Conservation (phyloP, 2,113 vertebrate species). For the Sebastes schlegelii region DNA sequence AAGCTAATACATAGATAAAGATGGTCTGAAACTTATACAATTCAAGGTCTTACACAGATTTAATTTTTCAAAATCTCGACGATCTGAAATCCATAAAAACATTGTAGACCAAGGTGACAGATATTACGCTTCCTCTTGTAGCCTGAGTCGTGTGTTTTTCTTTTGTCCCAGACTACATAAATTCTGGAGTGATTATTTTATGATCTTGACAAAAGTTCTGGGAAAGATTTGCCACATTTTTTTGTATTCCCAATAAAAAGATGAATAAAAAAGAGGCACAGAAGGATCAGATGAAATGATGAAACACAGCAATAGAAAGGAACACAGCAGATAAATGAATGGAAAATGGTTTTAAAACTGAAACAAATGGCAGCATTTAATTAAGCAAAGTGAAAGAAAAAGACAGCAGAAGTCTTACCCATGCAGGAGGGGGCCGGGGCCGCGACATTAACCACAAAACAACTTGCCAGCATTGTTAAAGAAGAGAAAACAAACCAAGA, state of each 20-base stretch:
- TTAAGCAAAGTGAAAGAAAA: constrained; percentile 31
- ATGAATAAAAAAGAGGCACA: too few species aligned
- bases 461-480: constrained; percentile 92
- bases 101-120: not conserved
- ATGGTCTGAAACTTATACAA: not conserved
- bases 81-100: not conserved
- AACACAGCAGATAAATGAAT: not conserved
- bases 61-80: not conserved
- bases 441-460: constrained; percentile 83
- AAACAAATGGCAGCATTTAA: constrained; percentile 42
- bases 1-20: not conserved
- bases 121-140: not conserved
- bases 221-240: not conserved
- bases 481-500: constrained; percentile 89
- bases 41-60: not conserved
- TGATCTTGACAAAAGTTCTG: not conserved
- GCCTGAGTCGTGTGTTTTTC: not conserved
- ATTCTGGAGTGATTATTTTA: not conserved
- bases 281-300: not conserved
- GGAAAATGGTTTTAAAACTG: not conserved
- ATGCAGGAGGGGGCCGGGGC: constrained; percentile 84
- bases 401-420: constrained; percentile 85
- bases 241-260: too few species aligned
- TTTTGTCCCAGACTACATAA: not conserved
- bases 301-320: not conserved